Evolutionary conservation across 2,888 invertebrate species (phyloP), one percentile per base, ranked within the genome.

Genomic region (Desoria tigrina): DNA sequence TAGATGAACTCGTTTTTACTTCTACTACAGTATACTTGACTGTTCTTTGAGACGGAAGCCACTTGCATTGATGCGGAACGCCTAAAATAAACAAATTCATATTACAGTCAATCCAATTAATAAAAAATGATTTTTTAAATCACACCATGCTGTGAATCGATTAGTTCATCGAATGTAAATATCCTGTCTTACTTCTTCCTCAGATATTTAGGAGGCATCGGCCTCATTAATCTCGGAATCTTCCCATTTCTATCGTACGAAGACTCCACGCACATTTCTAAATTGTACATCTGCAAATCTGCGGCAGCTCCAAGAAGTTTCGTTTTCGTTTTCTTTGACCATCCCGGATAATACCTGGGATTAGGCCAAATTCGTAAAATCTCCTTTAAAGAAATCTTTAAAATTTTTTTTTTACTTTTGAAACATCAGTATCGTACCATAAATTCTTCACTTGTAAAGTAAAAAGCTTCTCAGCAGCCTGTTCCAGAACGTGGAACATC

Each of bases 401-500:
- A 49, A 49, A 18, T 21, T 49, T 21, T 18, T 7, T 49, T 7
- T 16, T 49, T 9, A 49, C 49, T 49, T 16, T 21, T 18, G 18
- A 16, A 7, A 39, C 21, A 18, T 7, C 9, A 7, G 49, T 16
- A 49, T 24, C 21, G 42, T 68, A 73, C 74, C 74, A 75, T 11
- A 70, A 69, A 39, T 75, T 73, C 63, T 68, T 69, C 16, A 75
- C 70, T 45, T 71, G 70, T 2, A 69, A 57, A 3, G 71, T 72
- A 49, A 75, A 75, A 1, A 75, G 55, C 45, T 64, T 68, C 61
- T 73, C 74, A 1, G 67, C 64, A 2, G 71, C 71, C 23, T 73
- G 72, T 50, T 75, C 68, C 45, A 75, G 28, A 1, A 73, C 63
- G 49, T 75, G 74, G 42, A 72, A 74, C 73, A 73, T 73, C 59